A percentile compares a stretch with the other conserved stretches of the same genome.
These are phyloP conservation scores for Phylloscopus whistleri DNA, from an alignment of 2,113 vertebrate species.

Conservation along the genomic window DNA sequence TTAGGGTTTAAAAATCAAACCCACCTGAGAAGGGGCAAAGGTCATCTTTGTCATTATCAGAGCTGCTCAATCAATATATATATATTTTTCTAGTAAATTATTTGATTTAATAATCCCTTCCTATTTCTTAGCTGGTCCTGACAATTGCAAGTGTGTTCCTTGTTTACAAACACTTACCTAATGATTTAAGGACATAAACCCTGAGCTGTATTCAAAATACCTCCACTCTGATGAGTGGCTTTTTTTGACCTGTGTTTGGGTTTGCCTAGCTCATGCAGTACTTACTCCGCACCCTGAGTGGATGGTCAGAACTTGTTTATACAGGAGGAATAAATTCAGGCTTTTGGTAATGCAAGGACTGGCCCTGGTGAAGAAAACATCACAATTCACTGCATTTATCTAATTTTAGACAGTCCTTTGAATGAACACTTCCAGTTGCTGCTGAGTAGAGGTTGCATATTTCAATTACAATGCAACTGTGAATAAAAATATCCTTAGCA, in stretches of 20 bases:
- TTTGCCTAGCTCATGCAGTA: neutral
- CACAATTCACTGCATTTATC: neutral
- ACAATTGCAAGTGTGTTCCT: neutral
- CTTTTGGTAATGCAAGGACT: neutral
- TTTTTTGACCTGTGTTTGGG: neutral
- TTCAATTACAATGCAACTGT: neutral
- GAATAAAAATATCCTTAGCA: slow-evolving; percentile 12
- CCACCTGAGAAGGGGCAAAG: neutral
- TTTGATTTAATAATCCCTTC: neutral
- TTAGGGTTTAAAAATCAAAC: neutral
- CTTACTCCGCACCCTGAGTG: neutral
- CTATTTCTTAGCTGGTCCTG: neutral
- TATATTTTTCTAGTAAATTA: neutral
- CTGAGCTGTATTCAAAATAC: neutral
- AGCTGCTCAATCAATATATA: neutral
- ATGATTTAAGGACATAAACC: neutral
- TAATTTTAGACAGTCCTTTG: neutral
- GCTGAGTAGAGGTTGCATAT: neutral
- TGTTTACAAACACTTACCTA: neutral
- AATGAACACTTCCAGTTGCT: neutral
- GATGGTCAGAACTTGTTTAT: neutral
- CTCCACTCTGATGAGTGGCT: neutral
- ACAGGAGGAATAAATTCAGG: neutral
- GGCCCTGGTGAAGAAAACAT: neutral
- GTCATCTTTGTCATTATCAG: neutral